These are phyloP conservation scores for Sphenopsis melanotis DNA, from an alignment of 2,797 vertebrate genomes.

Conservation along the genomic window DNA sequence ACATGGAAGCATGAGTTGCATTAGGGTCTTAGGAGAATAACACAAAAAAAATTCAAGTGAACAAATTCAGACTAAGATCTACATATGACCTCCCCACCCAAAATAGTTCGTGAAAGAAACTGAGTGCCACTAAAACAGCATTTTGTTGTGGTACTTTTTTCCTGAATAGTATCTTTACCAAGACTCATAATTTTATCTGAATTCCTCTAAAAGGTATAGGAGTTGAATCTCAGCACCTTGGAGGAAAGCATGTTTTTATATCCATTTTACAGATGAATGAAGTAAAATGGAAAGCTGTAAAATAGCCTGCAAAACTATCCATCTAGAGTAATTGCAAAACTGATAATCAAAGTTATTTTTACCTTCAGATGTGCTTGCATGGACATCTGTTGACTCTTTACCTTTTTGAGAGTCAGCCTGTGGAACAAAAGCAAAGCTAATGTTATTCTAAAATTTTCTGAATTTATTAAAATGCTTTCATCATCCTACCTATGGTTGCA, in stretches of 20 bases:
- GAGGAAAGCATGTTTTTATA: background rate
- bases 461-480: background rate
- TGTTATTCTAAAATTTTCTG: background rate
- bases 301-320: background rate
- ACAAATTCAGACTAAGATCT: background rate
- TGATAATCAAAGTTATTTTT: conserved; percentile 19
- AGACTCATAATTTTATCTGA: background rate
- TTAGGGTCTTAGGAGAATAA: conserved; percentile 52
- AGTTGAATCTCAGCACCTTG: background rate
- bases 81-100: background rate
- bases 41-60: background rate
- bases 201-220: background rate
- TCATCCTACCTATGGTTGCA: background rate
- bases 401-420: conserved; percentile 66
- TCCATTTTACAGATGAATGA: background rate
- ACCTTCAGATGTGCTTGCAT: conserved; percentile 73
- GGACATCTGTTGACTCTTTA: conserved; percentile 30
- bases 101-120: background rate
- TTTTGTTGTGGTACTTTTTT: background rate
- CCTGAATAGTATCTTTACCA: background rate
- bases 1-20: conserved; percentile 14
- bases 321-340: background rate
- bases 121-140: background rate
- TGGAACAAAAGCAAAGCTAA: conserved; percentile 12
- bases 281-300: background rate